A percentile compares a stretch with the other conserved stretches of the same genome.
phyloP scores from a whole-genome alignment of 2,888 invertebrate genomes.

The Drosophila multiciliata region DNA sequence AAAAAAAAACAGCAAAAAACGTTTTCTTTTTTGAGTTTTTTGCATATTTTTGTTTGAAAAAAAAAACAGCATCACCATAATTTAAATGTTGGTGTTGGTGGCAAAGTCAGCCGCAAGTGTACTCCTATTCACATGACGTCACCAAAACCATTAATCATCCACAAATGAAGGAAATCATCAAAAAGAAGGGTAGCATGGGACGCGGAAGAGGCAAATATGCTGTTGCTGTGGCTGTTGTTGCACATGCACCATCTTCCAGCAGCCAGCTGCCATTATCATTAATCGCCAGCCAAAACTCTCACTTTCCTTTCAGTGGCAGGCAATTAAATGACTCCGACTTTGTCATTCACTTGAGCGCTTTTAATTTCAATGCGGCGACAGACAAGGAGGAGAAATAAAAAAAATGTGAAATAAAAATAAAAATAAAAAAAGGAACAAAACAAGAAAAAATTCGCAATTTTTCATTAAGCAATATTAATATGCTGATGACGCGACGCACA shows the following conservation, averaged over 20 bases:
- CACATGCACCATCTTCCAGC: slow-evolving; percentile 21
- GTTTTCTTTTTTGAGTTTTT: slow-evolving; percentile 12
- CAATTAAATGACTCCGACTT: slow-evolving; percentile 51
- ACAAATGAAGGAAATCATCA: slow-evolving; percentile 30
- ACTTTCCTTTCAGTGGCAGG: slow-evolving; percentile 41
- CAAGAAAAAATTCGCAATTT: slow-evolving; percentile 55
- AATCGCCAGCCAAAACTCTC: slow-evolving; percentile 50
- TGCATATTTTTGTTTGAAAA: slow-evolving; percentile 11
- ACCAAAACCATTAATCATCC: slow-evolving; percentile 57
- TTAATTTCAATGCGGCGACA: slow-evolving; percentile 46
- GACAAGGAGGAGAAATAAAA: slow-evolving; percentile 10
- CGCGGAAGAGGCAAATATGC: slow-evolving; percentile 17
- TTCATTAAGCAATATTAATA: slow-evolving; percentile 79
- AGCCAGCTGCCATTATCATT: slow-evolving; percentile 27
- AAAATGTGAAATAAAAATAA: slow-evolving; percentile 5
- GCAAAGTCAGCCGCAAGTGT: slow-evolving; percentile 34
- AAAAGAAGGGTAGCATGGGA: slow-evolving; percentile 2
- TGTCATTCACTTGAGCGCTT: slow-evolving; percentile 38
- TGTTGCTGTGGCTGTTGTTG: slow-evolving; percentile 18
- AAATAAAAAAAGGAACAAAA: slow-evolving; percentile 3
- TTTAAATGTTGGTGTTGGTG: slow-evolving; percentile 45
- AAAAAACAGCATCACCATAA: slow-evolving; percentile 39
- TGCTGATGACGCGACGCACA: slow-evolving; percentile 66
- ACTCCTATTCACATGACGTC: slow-evolving; percentile 52
- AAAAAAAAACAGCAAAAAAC: slow-evolving; percentile 26